Conservation (phyloP, 2,797 vertebrate species). For the Mycteria americana region DNA sequence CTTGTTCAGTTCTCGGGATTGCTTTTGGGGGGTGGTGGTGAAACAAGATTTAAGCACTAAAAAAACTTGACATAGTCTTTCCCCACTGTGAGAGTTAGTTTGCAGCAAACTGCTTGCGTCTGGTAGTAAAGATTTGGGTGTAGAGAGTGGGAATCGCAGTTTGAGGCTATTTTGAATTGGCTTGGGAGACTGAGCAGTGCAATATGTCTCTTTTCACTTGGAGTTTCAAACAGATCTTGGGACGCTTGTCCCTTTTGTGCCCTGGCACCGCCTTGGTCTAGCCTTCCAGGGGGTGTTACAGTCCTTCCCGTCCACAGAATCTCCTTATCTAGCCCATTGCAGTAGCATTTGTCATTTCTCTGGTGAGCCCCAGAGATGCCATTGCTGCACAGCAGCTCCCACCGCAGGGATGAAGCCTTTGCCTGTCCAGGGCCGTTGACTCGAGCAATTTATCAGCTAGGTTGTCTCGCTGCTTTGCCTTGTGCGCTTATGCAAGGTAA, state of each 20-base stretch:
- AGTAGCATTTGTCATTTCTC: not conserved
- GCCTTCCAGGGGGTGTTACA: not conserved
- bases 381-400: not conserved
- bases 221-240: not conserved
- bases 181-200: not conserved
- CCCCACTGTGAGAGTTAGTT: not conserved
- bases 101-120: not conserved
- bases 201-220: fast-evolving
- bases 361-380: not conserved
- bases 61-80: not conserved
- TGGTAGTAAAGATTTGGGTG: not conserved
- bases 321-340: not conserved
- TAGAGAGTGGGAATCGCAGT: not conserved
- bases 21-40: fast-evolving
- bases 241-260: not conserved
- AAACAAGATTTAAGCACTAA: not conserved
- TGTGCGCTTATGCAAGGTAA: not conserved
- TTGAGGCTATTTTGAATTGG: not conserved
- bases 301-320: too few species aligned
- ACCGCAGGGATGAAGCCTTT: not conserved
- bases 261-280: not conserved
- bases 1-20: not conserved
- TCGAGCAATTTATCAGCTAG: not conserved
- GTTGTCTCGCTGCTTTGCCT: not conserved
- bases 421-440: not conserved